These are phyloP conservation scores for Echiichthys vipera DNA, from an alignment of 2,797 vertebrate genomes.

Conservation along the genomic window DNA sequence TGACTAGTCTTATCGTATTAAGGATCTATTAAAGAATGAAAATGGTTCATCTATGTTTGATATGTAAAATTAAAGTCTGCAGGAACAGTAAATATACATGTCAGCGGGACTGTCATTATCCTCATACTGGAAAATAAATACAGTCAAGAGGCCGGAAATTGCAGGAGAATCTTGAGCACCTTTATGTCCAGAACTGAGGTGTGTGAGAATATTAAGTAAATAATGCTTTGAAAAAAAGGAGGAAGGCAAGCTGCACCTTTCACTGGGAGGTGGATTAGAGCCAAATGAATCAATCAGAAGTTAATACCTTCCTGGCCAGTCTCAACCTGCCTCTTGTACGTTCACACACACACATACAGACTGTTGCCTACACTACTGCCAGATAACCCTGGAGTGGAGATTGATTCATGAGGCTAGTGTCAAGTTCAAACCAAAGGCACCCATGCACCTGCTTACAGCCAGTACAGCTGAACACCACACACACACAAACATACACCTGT, in stretches of 20 bases:
- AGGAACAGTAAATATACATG: neutral
- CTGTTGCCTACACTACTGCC: constrained; percentile 41
- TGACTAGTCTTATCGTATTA: too few relatives aligned
- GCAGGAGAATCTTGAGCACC: neutral
- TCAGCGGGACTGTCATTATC: neutral
- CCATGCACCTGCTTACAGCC: constrained; percentile 49
- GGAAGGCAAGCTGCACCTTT: constrained; percentile 47
- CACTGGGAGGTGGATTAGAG: constrained; percentile 70
- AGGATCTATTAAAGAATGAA: too few relatives aligned
- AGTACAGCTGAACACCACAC: constrained; percentile 12
- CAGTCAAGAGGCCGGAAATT: neutral
- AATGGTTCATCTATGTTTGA: too few relatives aligned
- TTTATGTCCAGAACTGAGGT: neutral
- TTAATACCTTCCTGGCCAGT: constrained; percentile 69
- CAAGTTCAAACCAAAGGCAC: constrained; percentile 76
- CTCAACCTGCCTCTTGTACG: constrained; percentile 58
- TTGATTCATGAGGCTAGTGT: constrained; percentile 69
- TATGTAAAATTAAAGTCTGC: neutral
- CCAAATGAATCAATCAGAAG: constrained; percentile 77
- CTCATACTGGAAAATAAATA: neutral
- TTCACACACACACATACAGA: constrained; percentile 39
- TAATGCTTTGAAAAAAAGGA: constrained; percentile 35
- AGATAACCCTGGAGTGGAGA: constrained; percentile 69
- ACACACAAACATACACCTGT: neutral
- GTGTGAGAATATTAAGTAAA: constrained; percentile 41